Evolutionary conservation across 2,888 invertebrate species (phyloP).

Genomic region (Xestia xanthographa): DNA sequence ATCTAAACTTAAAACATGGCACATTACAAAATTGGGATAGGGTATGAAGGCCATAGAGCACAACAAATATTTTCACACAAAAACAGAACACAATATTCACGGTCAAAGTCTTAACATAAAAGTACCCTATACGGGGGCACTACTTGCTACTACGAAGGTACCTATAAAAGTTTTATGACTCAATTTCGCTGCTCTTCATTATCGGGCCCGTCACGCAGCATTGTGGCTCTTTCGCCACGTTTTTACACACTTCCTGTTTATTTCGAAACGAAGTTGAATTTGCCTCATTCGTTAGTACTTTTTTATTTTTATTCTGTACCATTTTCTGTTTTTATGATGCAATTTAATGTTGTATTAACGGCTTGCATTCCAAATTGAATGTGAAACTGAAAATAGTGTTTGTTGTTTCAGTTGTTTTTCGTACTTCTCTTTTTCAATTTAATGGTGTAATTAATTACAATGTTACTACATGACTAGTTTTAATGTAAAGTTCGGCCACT

Average conservation of each 20-base stretch:
- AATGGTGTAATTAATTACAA: conserved; percentile 17
- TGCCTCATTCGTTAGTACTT: conserved; percentile 42
- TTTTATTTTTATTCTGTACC: conserved; percentile 42
- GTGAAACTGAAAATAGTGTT: conserved; percentile 51
- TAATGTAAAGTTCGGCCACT: neutral
- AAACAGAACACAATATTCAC: conserved; percentile 15
- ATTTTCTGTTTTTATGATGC: conserved; percentile 49
- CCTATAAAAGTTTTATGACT: conserved; percentile 65
- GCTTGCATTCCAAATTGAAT: conserved; percentile 40
- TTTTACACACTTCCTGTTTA: conserved; percentile 62
- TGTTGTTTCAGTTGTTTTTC: conserved; percentile 35
- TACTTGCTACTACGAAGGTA: conserved; percentile 28
- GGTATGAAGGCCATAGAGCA: neutral
- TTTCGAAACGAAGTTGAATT: conserved; percentile 51
- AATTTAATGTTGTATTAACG: conserved; percentile 47
- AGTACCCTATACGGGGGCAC: conserved; percentile 27
- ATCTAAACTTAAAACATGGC: no score
- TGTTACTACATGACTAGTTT: neutral
- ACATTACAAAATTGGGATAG: neutral
- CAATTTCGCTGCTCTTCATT: conserved; percentile 62
- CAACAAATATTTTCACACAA: neutral
- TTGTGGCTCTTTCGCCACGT: conserved; percentile 63
- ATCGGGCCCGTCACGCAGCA: conserved; percentile 49
- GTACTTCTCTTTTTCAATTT: conserved; percentile 29
- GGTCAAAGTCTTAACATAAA: conserved; percentile 28